Evolutionary conservation across 2,888 invertebrate species (phyloP).

Genomic region (Heteromyza rotundicornis): DNA sequence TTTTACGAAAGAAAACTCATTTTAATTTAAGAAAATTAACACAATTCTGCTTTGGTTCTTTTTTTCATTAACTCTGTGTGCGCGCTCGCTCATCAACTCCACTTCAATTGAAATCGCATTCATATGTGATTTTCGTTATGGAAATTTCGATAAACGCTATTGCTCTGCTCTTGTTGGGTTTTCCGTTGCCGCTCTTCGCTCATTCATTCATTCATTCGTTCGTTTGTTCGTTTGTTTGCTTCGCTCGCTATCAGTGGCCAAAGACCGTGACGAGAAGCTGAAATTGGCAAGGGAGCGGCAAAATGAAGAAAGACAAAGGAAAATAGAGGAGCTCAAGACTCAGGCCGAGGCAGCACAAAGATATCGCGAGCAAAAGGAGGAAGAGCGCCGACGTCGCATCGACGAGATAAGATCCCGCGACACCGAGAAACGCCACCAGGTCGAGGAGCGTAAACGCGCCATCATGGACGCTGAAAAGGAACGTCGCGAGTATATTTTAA

Average conservation of each 20-base stretch:
- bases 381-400: slow-evolving; percentile 80
- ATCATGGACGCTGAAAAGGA: slow-evolving; percentile 90
- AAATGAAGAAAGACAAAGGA: slow-evolving; percentile 86
- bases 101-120: not conserved
- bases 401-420: slow-evolving; percentile 83
- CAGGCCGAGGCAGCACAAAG: slow-evolving; percentile 89
- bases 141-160: not conserved
- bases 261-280: slow-evolving; percentile 72
- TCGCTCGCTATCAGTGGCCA: too few relatives aligned
- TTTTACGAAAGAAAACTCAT: not conserved
- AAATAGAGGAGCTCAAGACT: slow-evolving; percentile 86
- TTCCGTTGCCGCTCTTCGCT: not conserved
- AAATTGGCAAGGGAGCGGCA: slow-evolving; percentile 83
- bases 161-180: not conserved
- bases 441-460: slow-evolving; percentile 87
- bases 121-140: not conserved
- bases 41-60: not conserved
- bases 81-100: not conserved
- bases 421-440: slow-evolving; percentile 72
- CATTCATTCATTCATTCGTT: too few relatives aligned
- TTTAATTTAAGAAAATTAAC: not conserved
- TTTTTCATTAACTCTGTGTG: not conserved
- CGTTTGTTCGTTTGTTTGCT: too few relatives aligned
- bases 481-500: slow-evolving; percentile 82
- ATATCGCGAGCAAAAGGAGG: slow-evolving; percentile 87